Conservation (phyloP, 1,140 invertebrate genomes). For the Nasonia vitripennis region DNA sequence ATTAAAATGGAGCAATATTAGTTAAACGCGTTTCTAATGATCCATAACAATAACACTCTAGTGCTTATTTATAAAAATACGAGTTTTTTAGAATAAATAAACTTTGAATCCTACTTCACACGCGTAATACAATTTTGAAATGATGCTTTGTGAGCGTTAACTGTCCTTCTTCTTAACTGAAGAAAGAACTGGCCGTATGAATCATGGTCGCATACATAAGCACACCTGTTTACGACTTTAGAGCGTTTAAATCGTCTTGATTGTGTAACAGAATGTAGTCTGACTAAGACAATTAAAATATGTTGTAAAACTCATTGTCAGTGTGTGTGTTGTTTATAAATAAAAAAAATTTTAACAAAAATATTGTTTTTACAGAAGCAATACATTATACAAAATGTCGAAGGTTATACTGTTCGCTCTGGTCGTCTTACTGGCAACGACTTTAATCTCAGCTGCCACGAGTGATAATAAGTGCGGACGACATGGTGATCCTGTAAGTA, state of each 20-base stretch:
- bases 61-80: no score
- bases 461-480: constrained; percentile 53
- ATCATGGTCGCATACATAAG: background rate
- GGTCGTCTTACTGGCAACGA: constrained; percentile 53
- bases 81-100: no score
- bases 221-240: background rate
- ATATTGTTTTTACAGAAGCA: constrained; percentile 3
- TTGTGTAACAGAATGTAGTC: background rate
- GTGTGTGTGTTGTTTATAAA: no score
- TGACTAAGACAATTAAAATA: background rate
- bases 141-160: background rate
- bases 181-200: background rate
- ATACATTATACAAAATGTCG: constrained; percentile 56
- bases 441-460: constrained; percentile 54
- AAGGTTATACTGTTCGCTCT: constrained; percentile 59
- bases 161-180: background rate
- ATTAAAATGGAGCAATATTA: no score
- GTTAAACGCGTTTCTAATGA: no score
- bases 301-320: background rate
- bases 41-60: no score
- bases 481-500: constrained; percentile 66
- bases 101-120: no score
- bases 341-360: background rate
- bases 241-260: background rate
- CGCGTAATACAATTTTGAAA: background rate